These are phyloP conservation scores for Pyrrhosoma nymphula DNA, from an alignment of 2,888 invertebrate species.

Conservation along the genomic window DNA sequence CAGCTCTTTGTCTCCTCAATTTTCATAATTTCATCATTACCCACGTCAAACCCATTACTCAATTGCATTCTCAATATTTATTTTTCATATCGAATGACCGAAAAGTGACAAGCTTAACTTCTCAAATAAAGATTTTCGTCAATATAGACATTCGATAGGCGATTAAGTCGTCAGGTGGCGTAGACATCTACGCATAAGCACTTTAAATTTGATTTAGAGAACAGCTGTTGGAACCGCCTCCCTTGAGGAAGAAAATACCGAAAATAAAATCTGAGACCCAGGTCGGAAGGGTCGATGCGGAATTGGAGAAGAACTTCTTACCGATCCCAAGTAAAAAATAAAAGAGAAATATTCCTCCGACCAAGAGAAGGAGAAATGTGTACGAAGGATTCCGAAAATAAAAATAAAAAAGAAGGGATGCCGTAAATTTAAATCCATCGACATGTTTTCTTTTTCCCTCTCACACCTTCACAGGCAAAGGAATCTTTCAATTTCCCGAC, in stretches of 20 bases:
- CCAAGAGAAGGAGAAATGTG: neutral
- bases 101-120: too few species aligned
- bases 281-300: neutral
- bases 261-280: neutral
- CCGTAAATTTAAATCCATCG: conserved; percentile 22
- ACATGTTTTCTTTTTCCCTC: neutral
- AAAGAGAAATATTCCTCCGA: neutral
- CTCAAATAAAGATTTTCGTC: too few species aligned
- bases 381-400: neutral
- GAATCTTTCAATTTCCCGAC: conserved; percentile 14
- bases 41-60: too few species aligned
- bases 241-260: neutral
- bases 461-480: neutral
- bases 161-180: too few species aligned
- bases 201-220: neutral
- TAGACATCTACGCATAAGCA: neutral
- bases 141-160: too few species aligned
- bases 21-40: too few species aligned
- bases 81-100: too few species aligned
- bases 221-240: neutral
- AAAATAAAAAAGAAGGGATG: neutral
- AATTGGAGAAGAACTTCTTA: neutral
- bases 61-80: too few species aligned
- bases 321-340: neutral
- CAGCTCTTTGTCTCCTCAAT: too few species aligned